These are phyloP conservation scores for Palloptera scutellata DNA, from an alignment of 2,888 invertebrate species.

Conservation along the genomic window DNA sequence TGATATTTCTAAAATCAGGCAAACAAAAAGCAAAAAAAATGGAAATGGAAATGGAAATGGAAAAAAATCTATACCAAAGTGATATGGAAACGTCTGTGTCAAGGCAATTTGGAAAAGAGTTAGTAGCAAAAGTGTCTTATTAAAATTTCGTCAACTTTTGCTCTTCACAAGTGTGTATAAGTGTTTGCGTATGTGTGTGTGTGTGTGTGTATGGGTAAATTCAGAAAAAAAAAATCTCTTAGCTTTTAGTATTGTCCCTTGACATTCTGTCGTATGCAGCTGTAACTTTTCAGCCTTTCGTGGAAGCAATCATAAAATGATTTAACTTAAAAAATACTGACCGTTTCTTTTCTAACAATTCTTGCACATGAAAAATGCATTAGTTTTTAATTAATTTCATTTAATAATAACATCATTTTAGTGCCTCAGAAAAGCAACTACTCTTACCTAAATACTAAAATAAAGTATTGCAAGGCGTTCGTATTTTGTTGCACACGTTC, in stretches of 20 bases:
- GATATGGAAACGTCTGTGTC: slow-evolving; percentile 23
- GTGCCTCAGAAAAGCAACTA: too few relatives aligned
- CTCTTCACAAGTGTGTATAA: background rate
- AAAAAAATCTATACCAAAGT: background rate
- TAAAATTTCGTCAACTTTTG: slow-evolving; percentile 19
- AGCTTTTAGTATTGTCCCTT: background rate
- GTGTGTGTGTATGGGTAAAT: background rate
- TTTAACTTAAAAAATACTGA: background rate
- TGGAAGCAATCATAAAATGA: background rate
- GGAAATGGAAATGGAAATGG: background rate
- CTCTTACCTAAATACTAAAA: too few relatives aligned
- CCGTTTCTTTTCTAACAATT: background rate
- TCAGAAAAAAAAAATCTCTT: background rate
- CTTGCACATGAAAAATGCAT: background rate
- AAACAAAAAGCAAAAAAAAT: slow-evolving; percentile 13
- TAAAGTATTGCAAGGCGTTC: too few relatives aligned
- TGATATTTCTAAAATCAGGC: slow-evolving; percentile 10
- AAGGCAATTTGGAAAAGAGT: slow-evolving; percentile 24
- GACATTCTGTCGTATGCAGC: background rate
- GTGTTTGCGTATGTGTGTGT: background rate
- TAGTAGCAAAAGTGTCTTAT: slow-evolving; percentile 22
- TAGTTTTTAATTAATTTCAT: background rate
- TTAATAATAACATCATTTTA: background rate
- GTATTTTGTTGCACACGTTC: too few relatives aligned
- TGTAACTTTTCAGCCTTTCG: background rate